A percentile compares a stretch with the other conserved stretches of the same genome.
Conservation (phyloP, 2,797 vertebrate species). For the Podarcis siculus region DNA sequence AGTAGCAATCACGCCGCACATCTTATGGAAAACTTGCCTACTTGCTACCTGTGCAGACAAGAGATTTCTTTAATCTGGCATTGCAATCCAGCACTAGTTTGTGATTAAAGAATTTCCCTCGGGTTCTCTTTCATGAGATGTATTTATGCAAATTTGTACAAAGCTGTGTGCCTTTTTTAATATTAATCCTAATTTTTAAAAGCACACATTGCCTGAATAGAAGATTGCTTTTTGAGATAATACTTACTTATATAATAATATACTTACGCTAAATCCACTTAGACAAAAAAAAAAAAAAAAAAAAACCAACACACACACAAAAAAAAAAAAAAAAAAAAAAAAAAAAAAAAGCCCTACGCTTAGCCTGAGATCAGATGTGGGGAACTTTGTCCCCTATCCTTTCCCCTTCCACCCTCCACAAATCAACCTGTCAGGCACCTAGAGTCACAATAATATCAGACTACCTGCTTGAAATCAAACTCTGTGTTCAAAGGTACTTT, state of each 20-base stretch:
- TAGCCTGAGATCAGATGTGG: neutral
- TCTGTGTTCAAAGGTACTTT: no score
- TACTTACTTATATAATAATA: neutral
- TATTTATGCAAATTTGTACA: neutral
- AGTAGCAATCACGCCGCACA: neutral
- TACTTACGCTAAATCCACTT: neutral
- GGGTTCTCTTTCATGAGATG: neutral
- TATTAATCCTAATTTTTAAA: neutral
- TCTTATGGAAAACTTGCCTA: neutral
- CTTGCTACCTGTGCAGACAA: neutral
- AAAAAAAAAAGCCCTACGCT: neutral
- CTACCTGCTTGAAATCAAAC: no score
- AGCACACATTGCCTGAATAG: neutral
- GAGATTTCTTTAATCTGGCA: neutral
- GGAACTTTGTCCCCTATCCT: no score
- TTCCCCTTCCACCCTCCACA: no score
- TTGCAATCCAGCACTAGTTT: neutral
- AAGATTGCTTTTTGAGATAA: neutral
- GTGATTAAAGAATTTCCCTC: neutral
- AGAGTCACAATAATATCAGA: no score
- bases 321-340: neutral
- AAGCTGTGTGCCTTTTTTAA: neutral
- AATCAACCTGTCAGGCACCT: no score
- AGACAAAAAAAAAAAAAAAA: neutral
- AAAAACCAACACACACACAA: no score